Percentiles rank a stretch among this genome's conserved stretches.
These are phyloP conservation scores for Megaceryle maxima DNA, from an alignment of 2,113 vertebrate species.

Conservation along the genomic window DNA sequence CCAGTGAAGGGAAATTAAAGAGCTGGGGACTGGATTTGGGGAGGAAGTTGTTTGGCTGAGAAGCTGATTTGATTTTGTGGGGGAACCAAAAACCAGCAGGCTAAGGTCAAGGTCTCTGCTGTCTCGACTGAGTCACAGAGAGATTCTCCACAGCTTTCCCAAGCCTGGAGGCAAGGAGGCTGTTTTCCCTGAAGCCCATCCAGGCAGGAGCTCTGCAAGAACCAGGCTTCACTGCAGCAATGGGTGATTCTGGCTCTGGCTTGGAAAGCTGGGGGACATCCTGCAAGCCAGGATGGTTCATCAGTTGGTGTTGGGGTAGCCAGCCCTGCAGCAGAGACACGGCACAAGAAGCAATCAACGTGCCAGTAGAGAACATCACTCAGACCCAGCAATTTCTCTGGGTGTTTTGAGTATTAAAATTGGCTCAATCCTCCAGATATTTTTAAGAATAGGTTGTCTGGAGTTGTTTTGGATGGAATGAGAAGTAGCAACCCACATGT, in stretches of 20 bases:
- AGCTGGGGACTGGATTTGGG: neutral
- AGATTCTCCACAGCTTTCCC: neutral
- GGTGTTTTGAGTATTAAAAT: neutral
- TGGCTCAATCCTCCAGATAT: neutral
- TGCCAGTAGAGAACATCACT: neutral
- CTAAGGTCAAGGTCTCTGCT: neutral
- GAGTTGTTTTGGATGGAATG: neutral
- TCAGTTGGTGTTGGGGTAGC: neutral
- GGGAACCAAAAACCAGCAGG: neutral
- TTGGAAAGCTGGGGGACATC: neutral
- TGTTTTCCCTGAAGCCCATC: neutral
- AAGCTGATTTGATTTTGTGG: slow-evolving; percentile 32
- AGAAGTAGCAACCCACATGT: neutral
- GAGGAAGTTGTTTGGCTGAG: slow-evolving; percentile 8
- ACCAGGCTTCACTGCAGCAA: neutral
- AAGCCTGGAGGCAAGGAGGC: neutral
- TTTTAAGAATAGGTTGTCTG: neutral
- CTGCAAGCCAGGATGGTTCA: neutral
- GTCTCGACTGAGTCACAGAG: rapidly evolving
- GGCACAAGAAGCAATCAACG: neutral
- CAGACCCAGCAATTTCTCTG: neutral
- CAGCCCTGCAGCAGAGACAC: too few species aligned
- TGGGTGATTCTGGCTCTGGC: neutral
- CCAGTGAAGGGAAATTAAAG: neutral
- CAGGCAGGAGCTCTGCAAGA: neutral